Percentiles rank a stretch among this genome's conserved stretches.
Evolutionary conservation across 2,113 vertebrate species (phyloP).

Genomic region (Dolichallabes microphthalmus): DNA sequence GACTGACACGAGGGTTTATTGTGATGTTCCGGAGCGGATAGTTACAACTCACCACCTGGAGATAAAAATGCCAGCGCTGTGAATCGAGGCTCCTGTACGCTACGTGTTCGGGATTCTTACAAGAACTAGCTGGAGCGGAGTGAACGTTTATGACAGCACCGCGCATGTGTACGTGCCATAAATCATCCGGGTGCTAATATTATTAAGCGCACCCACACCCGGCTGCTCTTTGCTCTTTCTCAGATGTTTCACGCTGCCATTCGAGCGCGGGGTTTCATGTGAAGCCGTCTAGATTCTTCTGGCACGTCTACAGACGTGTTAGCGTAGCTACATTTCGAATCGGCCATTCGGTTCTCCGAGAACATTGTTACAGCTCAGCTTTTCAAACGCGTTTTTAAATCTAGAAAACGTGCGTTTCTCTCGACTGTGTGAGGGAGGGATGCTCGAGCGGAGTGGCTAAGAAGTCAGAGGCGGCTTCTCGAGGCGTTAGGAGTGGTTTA

Average conservation of each 20-base stretch:
- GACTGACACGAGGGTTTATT: neutral
- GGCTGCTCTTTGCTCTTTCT: neutral
- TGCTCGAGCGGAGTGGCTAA: neutral
- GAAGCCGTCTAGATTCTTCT: too few relatives aligned
- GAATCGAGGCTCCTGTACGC: neutral
- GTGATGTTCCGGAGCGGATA: neutral
- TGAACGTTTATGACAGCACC: too few relatives aligned
- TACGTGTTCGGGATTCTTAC: too few relatives aligned
- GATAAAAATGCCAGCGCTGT: neutral
- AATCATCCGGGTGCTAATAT: neutral
- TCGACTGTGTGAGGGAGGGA: too few relatives aligned
- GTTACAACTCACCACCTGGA: constrained; percentile 1
- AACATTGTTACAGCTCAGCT: neutral
- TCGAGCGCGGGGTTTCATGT: too few relatives aligned
- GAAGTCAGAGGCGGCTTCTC: neutral
- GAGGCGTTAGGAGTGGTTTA: neutral
- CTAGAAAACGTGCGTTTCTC: neutral
- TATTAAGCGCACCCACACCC: neutral
- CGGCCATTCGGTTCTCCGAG: neutral
- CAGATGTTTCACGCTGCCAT: neutral
- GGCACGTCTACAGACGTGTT: neutral
- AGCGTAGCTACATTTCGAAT: neutral
- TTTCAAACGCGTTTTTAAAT: neutral
- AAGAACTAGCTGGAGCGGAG: too few relatives aligned
- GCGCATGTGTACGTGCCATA: neutral